A percentile compares a stretch with the other conserved stretches of the same genome.
phyloP scores from a whole-genome alignment of 2,888 invertebrate species.

The Malacosoma neustria region DNA sequence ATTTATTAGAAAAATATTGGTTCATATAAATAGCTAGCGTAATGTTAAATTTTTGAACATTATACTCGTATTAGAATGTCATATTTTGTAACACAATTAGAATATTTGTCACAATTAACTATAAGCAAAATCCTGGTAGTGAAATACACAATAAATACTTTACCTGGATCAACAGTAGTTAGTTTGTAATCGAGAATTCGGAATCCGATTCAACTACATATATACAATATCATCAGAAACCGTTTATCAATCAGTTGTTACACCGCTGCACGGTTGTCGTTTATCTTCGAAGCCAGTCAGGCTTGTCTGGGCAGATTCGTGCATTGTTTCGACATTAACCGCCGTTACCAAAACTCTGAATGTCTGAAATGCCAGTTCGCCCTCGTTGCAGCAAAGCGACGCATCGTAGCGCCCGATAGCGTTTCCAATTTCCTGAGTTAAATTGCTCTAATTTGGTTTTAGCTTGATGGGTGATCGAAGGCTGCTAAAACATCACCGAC shows the following conservation, averaged over 20 bases:
- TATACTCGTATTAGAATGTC: too few species aligned
- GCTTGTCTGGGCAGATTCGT: slow-evolving; percentile 68
- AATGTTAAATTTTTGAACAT: too few species aligned
- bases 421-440: slow-evolving; percentile 73
- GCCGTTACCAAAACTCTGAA: slow-evolving; percentile 58
- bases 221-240: slow-evolving; percentile 57
- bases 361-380: slow-evolving; percentile 65
- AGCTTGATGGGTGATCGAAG: slow-evolving; percentile 65
- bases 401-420: slow-evolving; percentile 60
- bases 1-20: too few species aligned
- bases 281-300: slow-evolving; percentile 66
- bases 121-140: too few species aligned
- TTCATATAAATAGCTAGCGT: too few species aligned
- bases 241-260: slow-evolving; percentile 74
- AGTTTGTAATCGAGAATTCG: slow-evolving; percentile 63
- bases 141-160: too few species aligned
- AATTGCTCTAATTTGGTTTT: slow-evolving; percentile 74
- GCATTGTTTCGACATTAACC: slow-evolving; percentile 70
- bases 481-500: slow-evolving; percentile 35
- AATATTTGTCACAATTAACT: too few species aligned
- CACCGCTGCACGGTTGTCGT: slow-evolving; percentile 66
- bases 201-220: slow-evolving; percentile 50
- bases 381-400: slow-evolving; percentile 47
- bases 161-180: slow-evolving; percentile 66
- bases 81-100: too few species aligned